Evolutionary conservation across 2,797 vertebrate species (phyloP).

Genomic region (Hydrocynus forskahlii): DNA sequence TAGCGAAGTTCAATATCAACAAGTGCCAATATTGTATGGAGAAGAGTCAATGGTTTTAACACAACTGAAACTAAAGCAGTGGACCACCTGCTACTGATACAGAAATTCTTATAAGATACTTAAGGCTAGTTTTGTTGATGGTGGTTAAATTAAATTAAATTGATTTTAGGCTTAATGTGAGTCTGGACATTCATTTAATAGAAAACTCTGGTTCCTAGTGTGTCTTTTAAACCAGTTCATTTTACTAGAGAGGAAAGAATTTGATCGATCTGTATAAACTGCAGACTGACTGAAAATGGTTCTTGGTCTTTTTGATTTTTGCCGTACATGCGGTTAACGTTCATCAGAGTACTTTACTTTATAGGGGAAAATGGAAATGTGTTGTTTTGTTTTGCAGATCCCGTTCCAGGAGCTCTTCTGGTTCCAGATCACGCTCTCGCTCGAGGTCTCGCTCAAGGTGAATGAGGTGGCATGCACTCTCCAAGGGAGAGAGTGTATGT

Average conservation of each 20-base stretch:
- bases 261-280: neutral
- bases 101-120: neutral
- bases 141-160: too few relatives aligned
- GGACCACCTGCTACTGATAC: neutral
- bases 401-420: conserved; percentile 95
- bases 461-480: conserved; percentile 97
- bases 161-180: neutral
- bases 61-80: neutral
- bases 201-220: neutral
- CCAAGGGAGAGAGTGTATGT: conserved; percentile 82
- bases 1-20: neutral
- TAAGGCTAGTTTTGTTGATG: too few relatives aligned
- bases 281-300: neutral
- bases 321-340: neutral
- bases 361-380: conserved; percentile 83
- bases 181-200: neutral
- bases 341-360: conserved; percentile 18
- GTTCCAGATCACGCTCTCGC: conserved; percentile 95
- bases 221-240: neutral
- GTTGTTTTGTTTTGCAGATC: conserved; percentile 89
- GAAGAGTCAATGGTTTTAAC: neutral
- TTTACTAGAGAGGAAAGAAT: neutral
- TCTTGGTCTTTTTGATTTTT: conserved; percentile 8
- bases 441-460: conserved; percentile 86
- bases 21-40: neutral